phyloP scores from a whole-genome alignment of 2,113 vertebrate genomes.

The Scortum barcoo region DNA sequence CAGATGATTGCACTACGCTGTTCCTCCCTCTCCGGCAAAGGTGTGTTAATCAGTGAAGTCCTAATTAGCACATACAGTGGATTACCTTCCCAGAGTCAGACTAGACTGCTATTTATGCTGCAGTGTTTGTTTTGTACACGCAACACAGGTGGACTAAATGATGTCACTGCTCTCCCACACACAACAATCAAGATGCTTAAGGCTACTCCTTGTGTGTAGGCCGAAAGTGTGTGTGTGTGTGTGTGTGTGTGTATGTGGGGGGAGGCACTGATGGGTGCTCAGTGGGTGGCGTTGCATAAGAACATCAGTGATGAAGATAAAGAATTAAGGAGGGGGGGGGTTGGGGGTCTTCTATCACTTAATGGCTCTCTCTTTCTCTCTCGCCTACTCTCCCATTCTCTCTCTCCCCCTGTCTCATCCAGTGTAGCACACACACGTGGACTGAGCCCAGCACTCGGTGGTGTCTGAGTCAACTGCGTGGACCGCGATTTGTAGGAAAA shows the following conservation, averaged over 20 bases:
- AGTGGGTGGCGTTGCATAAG: slow-evolving; percentile 78
- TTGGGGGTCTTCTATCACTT: slow-evolving; percentile 2
- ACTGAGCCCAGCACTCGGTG: slow-evolving; percentile 17
- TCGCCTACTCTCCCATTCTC: too few species aligned
- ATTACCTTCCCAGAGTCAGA: slow-evolving; percentile 3
- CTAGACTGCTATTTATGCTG: slow-evolving; percentile 7
- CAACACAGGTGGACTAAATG: slow-evolving; percentile 65
- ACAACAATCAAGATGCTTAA: slow-evolving; percentile 66
- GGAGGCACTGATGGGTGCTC: slow-evolving; percentile 62
- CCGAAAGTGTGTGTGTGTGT: slow-evolving; percentile 34
- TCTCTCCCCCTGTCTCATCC: slow-evolving; percentile 22
- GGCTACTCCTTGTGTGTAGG: slow-evolving; percentile 62
- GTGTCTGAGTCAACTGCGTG: slow-evolving; percentile 57
- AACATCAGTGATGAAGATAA: slow-evolving; percentile 49
- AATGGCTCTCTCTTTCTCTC: slow-evolving; percentile 20
- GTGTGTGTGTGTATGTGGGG: slow-evolving; percentile 37
- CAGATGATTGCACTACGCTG: neutral
- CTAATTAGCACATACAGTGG: neutral
- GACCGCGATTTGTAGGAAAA: slow-evolving; percentile 43
- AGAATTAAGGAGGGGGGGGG: slow-evolving; percentile 38
- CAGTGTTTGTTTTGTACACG: slow-evolving; percentile 57
- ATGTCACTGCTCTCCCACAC: slow-evolving; percentile 73
- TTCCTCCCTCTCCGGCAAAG: neutral
- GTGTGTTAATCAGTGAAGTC: neutral
- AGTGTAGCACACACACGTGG: slow-evolving; percentile 18